These are phyloP conservation scores for Capitulum mitella DNA, from an alignment of 2,888 invertebrate species.

Conservation along the genomic window DNA sequence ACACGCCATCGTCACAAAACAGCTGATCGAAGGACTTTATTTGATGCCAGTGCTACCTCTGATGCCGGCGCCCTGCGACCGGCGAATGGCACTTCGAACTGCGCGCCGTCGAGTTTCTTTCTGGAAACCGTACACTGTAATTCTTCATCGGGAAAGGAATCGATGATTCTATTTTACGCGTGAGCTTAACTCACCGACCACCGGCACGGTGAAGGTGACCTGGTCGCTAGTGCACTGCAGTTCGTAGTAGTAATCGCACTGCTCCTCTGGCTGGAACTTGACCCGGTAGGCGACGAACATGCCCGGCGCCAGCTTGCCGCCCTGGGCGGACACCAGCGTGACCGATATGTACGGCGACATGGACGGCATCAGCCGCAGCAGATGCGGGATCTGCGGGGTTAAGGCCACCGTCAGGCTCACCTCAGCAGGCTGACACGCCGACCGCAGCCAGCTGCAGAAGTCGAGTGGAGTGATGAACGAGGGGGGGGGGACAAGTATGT, in stretches of 20 bases:
- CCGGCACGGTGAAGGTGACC: slow-evolving; percentile 51
- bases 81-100: no score
- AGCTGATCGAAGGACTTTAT: slow-evolving; percentile 29
- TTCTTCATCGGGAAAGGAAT: no score
- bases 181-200: slow-evolving; percentile 58
- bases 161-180: no score
- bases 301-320: slow-evolving; percentile 58
- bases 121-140: no score
- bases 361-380: slow-evolving; percentile 12
- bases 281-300: slow-evolving; percentile 56
- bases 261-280: slow-evolving; percentile 54
- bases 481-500: not conserved
- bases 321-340: slow-evolving; percentile 13
- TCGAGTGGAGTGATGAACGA: no score
- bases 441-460: no score
- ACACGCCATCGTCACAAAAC: no score
- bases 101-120: no score
- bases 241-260: slow-evolving; percentile 52
- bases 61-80: no score
- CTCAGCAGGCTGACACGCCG: no score
- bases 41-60: no score
- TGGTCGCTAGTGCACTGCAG: slow-evolving; percentile 51
- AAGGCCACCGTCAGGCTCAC: not conserved
- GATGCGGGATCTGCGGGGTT: not conserved
- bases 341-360: slow-evolving; percentile 15